These are phyloP conservation scores for Gallirallus australis DNA, from an alignment of 2,797 vertebrate species.

Conservation along the genomic window DNA sequence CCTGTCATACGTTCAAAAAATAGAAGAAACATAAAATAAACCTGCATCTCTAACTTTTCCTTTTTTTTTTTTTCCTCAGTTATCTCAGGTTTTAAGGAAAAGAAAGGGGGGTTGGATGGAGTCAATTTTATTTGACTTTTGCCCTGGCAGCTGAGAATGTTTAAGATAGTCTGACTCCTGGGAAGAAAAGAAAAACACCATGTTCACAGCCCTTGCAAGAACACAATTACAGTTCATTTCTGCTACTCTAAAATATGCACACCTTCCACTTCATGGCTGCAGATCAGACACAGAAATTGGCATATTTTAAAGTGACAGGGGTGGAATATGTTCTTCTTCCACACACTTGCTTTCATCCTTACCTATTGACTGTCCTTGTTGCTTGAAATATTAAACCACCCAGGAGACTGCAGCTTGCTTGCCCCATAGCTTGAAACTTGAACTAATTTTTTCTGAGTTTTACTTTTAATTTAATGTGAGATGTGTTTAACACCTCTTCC, in stretches of 20 bases:
- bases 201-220: slow-evolving; percentile 31
- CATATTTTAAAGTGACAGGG: not conserved
- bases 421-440: not conserved
- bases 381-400: not conserved
- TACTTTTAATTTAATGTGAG: slow-evolving; percentile 17
- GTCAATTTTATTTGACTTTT: slow-evolving; percentile 38
- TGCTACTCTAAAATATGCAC: slow-evolving; percentile 14
- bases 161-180: slow-evolving; percentile 35
- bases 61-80: not conserved
- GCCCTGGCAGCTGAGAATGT: not conserved
- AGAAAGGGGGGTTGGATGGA: not conserved
- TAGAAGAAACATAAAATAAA: slow-evolving; percentile 27
- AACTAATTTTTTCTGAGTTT: not conserved
- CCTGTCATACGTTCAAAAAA: not conserved
- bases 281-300: not conserved
- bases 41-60: not conserved
- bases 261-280: not conserved
- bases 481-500: not conserved
- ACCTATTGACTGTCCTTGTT: not conserved
- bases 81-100: slow-evolving; percentile 7
- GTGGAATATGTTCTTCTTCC: not conserved
- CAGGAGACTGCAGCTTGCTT: not conserved
- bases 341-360: not conserved
- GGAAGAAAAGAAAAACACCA: slow-evolving; percentile 44
- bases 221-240: slow-evolving; percentile 51